Evolutionary conservation across 37 sponge, comb jelly and placozoan genomes (phyloP), one percentile per base, ranked within the genome.

Genomic region (Dysidea cf. avara): DNA sequence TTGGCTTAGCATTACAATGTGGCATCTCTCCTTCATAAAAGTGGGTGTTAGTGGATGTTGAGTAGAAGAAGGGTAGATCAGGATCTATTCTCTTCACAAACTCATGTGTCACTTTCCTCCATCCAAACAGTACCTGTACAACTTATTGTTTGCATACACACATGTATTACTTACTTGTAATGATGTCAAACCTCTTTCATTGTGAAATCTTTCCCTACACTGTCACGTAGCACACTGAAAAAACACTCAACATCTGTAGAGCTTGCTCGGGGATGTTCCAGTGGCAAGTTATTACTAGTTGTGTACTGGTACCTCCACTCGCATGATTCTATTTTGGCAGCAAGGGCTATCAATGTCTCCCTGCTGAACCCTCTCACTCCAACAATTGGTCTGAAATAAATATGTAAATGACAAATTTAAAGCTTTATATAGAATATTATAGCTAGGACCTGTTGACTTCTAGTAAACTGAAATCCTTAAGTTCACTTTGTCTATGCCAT

Each of bases 401-500:
- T 57, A 57, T 18, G 16, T 13, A 49, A 16, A 49, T n/a, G n/a
- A n/a, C n/a, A n/a, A n/a, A n/a, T n/a, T n/a, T n/a, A n/a, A n/a
- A n/a, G n/a, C n/a, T n/a, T n/a, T 16, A 49, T 49, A 16, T n/a
- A n/a, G n/a, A n/a, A 18, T 49, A 63, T 14, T 37, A 25, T 63
- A 11, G 13, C 11, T 5, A 9, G 31, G 31, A 63, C 64, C 37
- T 63, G 33, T 25, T 63, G 7, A 63, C 64, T 63, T 63, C 64
- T 14, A 63, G 11, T 21, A 63, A 63, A n/a, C 64, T 63, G 38
- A 63, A 63, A 39, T 63, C 64, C n/a, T n/a, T n/a, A n/a, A n/a
- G n/a, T 13, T 63, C 31, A 13, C 35, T 12, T 14, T 13, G 9
- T 63, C 11, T 24, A 31, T 63, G 38, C 64, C 64, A 63, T 9